Percentiles rank a stretch among this genome's conserved stretches.
Conservation (phyloP, 2,888 invertebrate species). For the Tribolium freemani region DNA sequence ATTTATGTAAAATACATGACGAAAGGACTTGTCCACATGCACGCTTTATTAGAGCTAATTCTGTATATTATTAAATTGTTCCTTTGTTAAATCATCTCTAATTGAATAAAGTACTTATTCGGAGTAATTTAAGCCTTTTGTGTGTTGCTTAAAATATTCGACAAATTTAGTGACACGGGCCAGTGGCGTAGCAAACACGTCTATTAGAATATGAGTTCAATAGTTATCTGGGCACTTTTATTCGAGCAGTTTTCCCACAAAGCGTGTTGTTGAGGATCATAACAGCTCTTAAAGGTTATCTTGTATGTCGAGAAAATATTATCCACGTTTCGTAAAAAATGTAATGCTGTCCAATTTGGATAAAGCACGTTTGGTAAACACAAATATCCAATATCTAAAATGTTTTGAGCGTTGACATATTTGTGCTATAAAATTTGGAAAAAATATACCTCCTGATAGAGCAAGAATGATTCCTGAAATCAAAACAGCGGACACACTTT, state of each 20-base stretch:
- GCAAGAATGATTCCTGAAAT: conserved; percentile 1
- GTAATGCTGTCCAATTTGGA: conserved; percentile 45
- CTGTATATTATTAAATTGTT: conserved; percentile 40
- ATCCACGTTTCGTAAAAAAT: conserved; percentile 37
- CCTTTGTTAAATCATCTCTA: conserved; percentile 43
- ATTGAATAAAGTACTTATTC: conserved; percentile 39
- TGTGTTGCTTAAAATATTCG: conserved; percentile 35
- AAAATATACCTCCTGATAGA: conserved; percentile 1
- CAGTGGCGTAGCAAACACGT: not conserved
- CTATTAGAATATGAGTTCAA: conserved; percentile 6
- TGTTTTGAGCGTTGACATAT: conserved; percentile 33
- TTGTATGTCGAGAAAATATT: conserved; percentile 37
- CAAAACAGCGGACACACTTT: conserved; percentile 28
- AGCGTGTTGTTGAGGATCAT: conserved; percentile 16
- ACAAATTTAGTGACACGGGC: not conserved
- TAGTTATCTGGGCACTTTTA: conserved; percentile 6
- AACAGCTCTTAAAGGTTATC: conserved; percentile 38
- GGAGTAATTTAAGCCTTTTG: conserved; percentile 40
- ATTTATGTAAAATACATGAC: conserved; percentile 31
- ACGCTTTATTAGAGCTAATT: conserved; percentile 36
- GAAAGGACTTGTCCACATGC: conserved; percentile 24
- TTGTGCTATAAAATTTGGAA: conserved; percentile 26
- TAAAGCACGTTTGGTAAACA: conserved; percentile 46
- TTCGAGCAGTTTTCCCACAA: conserved; percentile 7
- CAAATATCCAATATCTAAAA: conserved; percentile 34